Evolutionary conservation across 2,888 invertebrate genomes (phyloP), one percentile per base, ranked within the genome.

Genomic region (Drosophila vallismaia): DNA sequence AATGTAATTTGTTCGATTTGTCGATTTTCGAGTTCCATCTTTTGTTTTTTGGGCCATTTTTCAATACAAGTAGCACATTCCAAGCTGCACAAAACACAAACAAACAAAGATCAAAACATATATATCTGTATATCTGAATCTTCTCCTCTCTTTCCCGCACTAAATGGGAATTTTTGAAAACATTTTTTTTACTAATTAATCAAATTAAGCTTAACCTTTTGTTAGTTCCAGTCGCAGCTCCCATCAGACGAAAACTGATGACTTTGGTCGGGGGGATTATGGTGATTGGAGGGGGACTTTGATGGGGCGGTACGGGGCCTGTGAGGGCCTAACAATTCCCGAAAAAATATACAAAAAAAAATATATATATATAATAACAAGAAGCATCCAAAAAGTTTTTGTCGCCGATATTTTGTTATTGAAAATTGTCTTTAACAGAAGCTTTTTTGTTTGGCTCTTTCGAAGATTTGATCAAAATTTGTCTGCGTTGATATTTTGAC

Each of bases 61-160:
- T 81, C 86, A 81, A 82, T 66, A 82, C 88, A 73, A 82, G 82
- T 82, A 88, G 86, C 86, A 77, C 84, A 86, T 83, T 83, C 87
- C 88, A 64, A 53, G 59, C 49, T 69, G 24, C 24, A 10, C 44
- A 56, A 38, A 31, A 54, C 31, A 52, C 46, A 33, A 42, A 46
- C 26, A 56, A 60, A 82, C 72, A 88, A 82, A 71, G 74, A 77
- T 49, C 56, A 19, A 45, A 31, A 60, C 31, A 45, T 28, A 46
- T 28, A 33, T 26, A 8, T 19, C 4, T 42, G 40, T 14, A 49
- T 31, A 45, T 31, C 5, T 14, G 19, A 42, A 14, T 42, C 19
- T n/a, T 46, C 29, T 10, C 45, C 8, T 48, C 45, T 52, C 46
- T 19, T 50, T 69, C 9, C 48, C 36, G 31, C 42, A 45, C 71